These are phyloP conservation scores for Phrynocephalus vlangalii DNA, from an alignment of 2,797 vertebrate species.

Conservation along the genomic window DNA sequence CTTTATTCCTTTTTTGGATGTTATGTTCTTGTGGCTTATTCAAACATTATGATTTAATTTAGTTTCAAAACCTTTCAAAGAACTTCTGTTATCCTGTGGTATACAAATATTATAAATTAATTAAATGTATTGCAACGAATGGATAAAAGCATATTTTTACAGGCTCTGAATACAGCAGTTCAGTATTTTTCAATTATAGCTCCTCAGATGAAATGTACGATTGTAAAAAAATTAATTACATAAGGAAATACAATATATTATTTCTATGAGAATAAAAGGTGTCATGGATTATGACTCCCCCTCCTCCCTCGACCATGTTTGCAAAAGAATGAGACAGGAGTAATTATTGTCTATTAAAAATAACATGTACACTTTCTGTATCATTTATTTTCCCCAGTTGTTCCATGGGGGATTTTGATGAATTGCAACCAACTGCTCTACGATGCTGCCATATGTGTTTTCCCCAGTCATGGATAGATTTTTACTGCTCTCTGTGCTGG, in stretches of 20 bases:
- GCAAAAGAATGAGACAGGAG: neutral
- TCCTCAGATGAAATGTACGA: neutral
- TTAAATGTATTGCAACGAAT: neutral
- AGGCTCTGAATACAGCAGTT: neutral
- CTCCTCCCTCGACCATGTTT: neutral
- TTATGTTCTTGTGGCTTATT: neutral
- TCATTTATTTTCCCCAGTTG: neutral
- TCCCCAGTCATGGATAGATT: neutral
- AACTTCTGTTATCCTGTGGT: neutral
- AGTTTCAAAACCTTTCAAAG: neutral
- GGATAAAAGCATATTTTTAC: neutral
- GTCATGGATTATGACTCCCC: neutral
- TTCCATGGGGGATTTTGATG: neutral
- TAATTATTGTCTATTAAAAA: neutral
- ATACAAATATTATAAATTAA: neutral
- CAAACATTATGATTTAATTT: neutral
- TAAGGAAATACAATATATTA: neutral
- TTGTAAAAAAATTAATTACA: neutral
- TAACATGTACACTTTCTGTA: neutral
- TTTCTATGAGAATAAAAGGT: neutral
- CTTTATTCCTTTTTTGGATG: neutral
- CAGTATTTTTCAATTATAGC: neutral
- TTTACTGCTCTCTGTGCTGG: neutral
- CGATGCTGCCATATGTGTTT: neutral
- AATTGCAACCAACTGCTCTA: neutral